Conservation (phyloP, 2,797 vertebrate species). For the Darevskia mixta region DNA sequence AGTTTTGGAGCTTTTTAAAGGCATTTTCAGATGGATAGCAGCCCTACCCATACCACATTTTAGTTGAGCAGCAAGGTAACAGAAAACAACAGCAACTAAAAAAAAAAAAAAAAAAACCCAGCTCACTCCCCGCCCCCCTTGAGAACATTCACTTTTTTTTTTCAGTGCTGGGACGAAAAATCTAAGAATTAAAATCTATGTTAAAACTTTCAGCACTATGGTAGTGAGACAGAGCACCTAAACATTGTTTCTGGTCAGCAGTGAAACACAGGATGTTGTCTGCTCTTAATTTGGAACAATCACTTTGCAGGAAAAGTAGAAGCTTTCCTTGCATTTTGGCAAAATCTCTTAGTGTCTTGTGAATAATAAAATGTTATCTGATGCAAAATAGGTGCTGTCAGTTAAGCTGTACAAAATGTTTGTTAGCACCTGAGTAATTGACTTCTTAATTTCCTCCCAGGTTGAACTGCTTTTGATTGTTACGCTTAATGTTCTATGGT, state of each 20-base stretch:
- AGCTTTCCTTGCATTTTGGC: not conserved
- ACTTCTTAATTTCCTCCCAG: slow-evolving; percentile 29
- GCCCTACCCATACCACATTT: not conserved
- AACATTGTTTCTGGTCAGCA: not conserved
- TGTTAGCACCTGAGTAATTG: slow-evolving; percentile 33
- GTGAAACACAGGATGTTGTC: not conserved
- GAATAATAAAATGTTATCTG: slow-evolving; percentile 17
- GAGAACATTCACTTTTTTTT: not conserved
- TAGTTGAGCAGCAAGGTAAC: not conserved
- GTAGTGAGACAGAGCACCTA: not conserved
- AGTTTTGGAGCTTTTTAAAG: not conserved
- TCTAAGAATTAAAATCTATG: not conserved
- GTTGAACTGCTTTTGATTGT: slow-evolving; percentile 27
- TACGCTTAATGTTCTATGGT: slow-evolving; percentile 25
- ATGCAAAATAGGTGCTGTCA: slow-evolving; percentile 16
- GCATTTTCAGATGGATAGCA: not conserved
- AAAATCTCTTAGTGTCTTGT: not conserved
- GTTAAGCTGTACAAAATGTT: slow-evolving; percentile 31
- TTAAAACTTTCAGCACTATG: not conserved
- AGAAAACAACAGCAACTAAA: not conserved
- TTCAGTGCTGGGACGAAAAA: not conserved
- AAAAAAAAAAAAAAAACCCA: not conserved
- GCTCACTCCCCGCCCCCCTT: too few relatives aligned
- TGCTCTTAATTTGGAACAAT: not conserved
- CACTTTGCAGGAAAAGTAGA: not conserved